Base-by-base conservation (phyloP, 1,140 invertebrate genomes). In the Pseudachorutes palmiensis region DNA sequence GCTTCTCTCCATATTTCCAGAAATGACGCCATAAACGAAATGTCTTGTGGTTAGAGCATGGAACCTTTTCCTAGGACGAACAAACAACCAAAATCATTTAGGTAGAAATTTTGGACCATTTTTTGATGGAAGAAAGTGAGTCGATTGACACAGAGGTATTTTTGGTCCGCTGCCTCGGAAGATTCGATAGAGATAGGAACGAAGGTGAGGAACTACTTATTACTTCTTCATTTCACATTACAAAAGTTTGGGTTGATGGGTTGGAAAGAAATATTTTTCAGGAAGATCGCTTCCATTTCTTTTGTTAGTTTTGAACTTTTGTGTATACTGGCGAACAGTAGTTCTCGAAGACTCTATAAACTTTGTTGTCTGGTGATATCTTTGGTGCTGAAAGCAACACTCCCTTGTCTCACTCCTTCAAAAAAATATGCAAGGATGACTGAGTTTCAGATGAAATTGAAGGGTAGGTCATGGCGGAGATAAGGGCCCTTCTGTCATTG, bases 301-400 rank as follows among this genome's bases (percentile, higher is more conserved):
- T 41, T 5, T 41, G 19, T 9, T 9, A 41, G 36, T 41, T 41
- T 41, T 41, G 5, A 5, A 41, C 5, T 5, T 41, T 41, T 41
- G n/a, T n/a, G n/a, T 41, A 41, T 9, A 19, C 5, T 41, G 36
- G 19, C 5, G 36, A 41, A 41, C 5, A 41, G 19, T 41, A 41
- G 36, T 41, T 41, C 19, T 19, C 26, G 26, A n/a, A n/a, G 57
- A 64, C 64, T 64, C 29, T 60, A 68, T 26, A 55, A 26, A 16
- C 3, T 55, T 55, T 26, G 51, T 62, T 51, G 65, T 68, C 66
- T 68, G 62, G 69, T 68, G 70, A 71, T 62, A 49, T 48, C 66
- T 12, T 68, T 68, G 66, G 70, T 66, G 70, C 65, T 57, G 63
- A 71, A 71, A 68, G 60, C 70, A 71, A 71, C 70, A 71, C 70